Base-by-base conservation (phyloP, 2,113 vertebrate genomes). In the Guaruba guarouba region DNA sequence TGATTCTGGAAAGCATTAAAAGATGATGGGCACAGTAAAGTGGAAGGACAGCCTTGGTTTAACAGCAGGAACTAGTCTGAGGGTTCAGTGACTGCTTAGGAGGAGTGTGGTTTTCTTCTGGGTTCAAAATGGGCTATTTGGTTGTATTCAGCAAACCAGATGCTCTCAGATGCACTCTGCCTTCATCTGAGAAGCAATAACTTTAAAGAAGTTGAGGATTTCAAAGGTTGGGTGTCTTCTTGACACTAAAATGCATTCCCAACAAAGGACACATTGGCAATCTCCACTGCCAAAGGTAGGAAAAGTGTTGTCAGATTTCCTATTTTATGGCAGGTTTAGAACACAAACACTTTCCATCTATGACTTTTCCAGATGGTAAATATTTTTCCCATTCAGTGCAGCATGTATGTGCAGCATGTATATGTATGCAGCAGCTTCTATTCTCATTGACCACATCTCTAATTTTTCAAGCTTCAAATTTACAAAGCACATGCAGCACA, bases 241-340 rank as follows among this genome's bases (percentile, higher is more conserved):
- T 44, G 51, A 92, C 17, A n/a, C 22, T 93, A 28, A 85, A 82
- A 61, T 1, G 1, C 22, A 9, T 86, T 95, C 31, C 44, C 43
- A 55, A 48, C 41, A 77, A 94, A 80, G 35, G 66, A 69, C n/a
- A 49, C 37, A 70, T 43, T 84, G 78, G 83, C 67, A 80, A 90
- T 52, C n/a, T 82, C 70, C 46, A 48, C 43, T 88, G 84, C 49
- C 48, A 92, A 89, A 94, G 55, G 37, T 29, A 93, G 94, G 90
- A 91, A 96, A 92, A 92, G 82, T 79, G 57, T 70, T 63, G 54
- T 80, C 92, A 95, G 25, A 29, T 89, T 93, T 94, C 77, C 29
- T 52, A 46, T 52, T 96, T 95, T 91, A 69, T 88, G 75, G 31
- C 31, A 77, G 24, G 80, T 93, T 86, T 77, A 90, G 71, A 24